A percentile compares a stretch with the other conserved stretches of the same genome.
Conservation (phyloP, 2,888 invertebrate species). For the Drosophila glabriapex region DNA sequence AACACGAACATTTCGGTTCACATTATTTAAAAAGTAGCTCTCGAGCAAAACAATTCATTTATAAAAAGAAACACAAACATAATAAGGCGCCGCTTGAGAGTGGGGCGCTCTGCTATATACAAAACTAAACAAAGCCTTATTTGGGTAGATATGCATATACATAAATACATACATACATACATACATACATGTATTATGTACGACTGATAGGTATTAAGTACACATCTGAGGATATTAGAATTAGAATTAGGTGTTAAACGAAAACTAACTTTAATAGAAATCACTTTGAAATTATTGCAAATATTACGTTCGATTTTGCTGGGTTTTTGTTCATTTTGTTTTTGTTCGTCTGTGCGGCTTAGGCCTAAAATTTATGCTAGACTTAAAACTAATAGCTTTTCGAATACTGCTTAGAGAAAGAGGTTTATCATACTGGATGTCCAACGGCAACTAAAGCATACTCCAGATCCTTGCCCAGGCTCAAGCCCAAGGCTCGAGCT, state of each 20-base stretch:
- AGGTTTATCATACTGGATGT: conserved; percentile 85
- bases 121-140: conserved; percentile 78
- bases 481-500: conserved; percentile 19
- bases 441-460: conserved; percentile 33
- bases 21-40: conserved; percentile 20
- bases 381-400: conserved; percentile 85
- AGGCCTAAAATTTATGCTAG: conserved; percentile 75
- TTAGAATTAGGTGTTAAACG: conserved; percentile 55
- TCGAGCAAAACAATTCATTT: conserved; percentile 41
- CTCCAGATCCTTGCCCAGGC: conserved; percentile 37
- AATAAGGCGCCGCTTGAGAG: conserved; percentile 55
- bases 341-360: conserved; percentile 61
- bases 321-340: conserved; percentile 35
- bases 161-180: conserved; percentile 7
- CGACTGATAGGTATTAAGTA: conserved; percentile 62
- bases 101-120: conserved; percentile 68
- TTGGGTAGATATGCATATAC: conserved; percentile 48
- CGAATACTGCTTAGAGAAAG: conserved; percentile 86
- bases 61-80: conserved; percentile 74
- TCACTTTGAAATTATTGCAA: conserved; percentile 81
- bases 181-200: conserved; percentile 9
- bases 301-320: conserved; percentile 53
- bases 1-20: conserved; percentile 43
- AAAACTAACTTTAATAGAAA: conserved; percentile 72
- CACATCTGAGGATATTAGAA: conserved; percentile 53